phyloP scores from a whole-genome alignment of 1,140 invertebrate genomes.

The Leguminivora glycinivorella region DNA sequence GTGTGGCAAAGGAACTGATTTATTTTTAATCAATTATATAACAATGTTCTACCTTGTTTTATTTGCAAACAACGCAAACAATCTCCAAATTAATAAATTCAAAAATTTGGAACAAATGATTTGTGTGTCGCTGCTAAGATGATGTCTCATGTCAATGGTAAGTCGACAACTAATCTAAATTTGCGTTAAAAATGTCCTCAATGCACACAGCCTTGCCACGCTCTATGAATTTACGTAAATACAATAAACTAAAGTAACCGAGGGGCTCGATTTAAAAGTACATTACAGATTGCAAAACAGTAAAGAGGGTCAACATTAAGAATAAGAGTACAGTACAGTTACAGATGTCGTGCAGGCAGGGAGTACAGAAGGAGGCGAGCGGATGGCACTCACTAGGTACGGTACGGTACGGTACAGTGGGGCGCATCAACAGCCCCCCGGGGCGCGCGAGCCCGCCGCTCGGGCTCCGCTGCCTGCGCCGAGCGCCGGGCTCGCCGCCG shows the following conservation, averaged over 20 bases:
- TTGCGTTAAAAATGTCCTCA: constrained; percentile 79
- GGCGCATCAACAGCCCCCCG: constrained; percentile 61
- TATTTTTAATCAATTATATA: constrained; percentile 63
- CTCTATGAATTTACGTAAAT: constrained; percentile 78
- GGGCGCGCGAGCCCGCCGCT: constrained; percentile 34
- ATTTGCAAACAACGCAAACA: constrained; percentile 64
- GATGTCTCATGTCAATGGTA: constrained; percentile 71
- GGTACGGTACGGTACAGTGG: constrained; percentile 37
- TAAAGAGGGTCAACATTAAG: constrained; percentile 73
- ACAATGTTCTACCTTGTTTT: constrained; percentile 60
- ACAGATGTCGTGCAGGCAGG: constrained; percentile 73
- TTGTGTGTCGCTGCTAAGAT: constrained; percentile 70
- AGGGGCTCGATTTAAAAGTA: constrained; percentile 71
- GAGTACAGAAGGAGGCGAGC: constrained; percentile 41
- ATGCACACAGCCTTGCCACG: constrained; percentile 84
- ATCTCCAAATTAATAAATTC: constrained; percentile 61
- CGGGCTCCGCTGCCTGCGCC: constrained; percentile 33
- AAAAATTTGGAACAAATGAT: constrained; percentile 64
- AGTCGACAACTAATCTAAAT: constrained; percentile 73
- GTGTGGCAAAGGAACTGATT: constrained; percentile 78
- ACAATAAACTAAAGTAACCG: constrained; percentile 75
- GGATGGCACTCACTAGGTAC: constrained; percentile 52
- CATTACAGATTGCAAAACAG: constrained; percentile 74
- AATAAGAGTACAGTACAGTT: constrained; percentile 67
- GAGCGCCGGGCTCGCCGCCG: constrained; percentile 35